phyloP scores from a whole-genome alignment of 2,797 vertebrate genomes.

The Chelonia mydas region DNA sequence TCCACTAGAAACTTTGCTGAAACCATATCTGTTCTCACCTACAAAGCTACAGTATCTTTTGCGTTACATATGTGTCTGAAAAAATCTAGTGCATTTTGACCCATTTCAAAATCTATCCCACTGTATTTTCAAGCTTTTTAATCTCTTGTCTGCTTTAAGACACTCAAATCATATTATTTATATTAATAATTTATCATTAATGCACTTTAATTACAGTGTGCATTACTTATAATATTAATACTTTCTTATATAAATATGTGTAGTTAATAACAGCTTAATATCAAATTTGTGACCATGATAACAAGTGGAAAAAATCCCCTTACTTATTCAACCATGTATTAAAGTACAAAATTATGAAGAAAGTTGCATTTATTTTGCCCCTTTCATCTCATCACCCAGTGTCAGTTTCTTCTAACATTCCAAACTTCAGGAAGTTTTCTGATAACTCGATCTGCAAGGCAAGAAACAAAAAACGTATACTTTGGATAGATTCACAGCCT shows the following conservation, averaged over 20 bases:
- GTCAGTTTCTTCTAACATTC: neutral
- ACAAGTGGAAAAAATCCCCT: constrained; percentile 11
- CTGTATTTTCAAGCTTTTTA: constrained; percentile 10
- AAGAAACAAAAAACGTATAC: neutral
- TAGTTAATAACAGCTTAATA: neutral
- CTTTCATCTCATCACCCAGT: neutral
- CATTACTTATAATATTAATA: constrained; percentile 2
- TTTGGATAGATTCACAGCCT: constrained; percentile 13
- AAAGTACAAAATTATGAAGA: constrained; percentile 36
- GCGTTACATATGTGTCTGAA: neutral
- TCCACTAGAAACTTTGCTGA: constrained; percentile 62
- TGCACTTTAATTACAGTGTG: neutral
- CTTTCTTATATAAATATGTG: neutral
- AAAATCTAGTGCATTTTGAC: constrained; percentile 1
- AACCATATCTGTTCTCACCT: constrained; percentile 53
- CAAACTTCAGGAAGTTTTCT: neutral
- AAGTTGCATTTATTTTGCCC: neutral
- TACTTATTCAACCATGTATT: constrained; percentile 27
- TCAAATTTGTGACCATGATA: constrained; percentile 5
- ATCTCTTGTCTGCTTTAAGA: constrained; percentile 1
- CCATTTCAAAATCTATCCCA: constrained; percentile 16
- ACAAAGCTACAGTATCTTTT: constrained; percentile 53
- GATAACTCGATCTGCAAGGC: neutral
- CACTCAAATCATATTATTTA: constrained; percentile 12
- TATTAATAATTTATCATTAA: constrained; percentile 28